Evolutionary conservation across 2,888 invertebrate species (phyloP).

Genomic region (Eupithecia insigniata): DNA sequence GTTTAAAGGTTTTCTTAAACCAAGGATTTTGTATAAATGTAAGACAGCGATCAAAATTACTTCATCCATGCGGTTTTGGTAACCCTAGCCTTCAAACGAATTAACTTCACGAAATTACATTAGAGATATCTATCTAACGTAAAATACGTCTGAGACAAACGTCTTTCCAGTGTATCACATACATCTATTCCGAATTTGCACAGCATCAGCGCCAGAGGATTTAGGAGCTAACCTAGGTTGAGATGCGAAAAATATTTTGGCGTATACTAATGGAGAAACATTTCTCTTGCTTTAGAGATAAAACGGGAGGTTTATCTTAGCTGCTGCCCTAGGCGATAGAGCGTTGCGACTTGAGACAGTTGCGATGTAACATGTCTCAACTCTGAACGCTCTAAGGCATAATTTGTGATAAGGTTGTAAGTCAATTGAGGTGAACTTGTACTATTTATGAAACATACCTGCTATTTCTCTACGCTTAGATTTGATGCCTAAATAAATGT

Average conservation of each 20-base stretch:
- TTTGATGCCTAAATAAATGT: neutral
- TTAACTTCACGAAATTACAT: slow-evolving; percentile 1
- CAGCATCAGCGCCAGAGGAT: slow-evolving; percentile 30
- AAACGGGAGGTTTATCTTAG: slow-evolving; percentile 41
- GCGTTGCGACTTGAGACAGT: neutral
- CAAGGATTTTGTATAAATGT: neutral
- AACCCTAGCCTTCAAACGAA: neutral
- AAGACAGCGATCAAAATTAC: neutral
- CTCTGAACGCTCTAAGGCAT: neutral
- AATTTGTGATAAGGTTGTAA: neutral
- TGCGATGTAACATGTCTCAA: neutral
- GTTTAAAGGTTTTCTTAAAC: neutral
- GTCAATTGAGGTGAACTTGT: neutral
- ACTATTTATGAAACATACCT: neutral
- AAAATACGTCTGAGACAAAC: slow-evolving; percentile 18
- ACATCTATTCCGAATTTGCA: slow-evolving; percentile 30
- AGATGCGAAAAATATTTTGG: slow-evolving; percentile 42
- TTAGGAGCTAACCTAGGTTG: slow-evolving; percentile 34
- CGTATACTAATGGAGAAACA: slow-evolving; percentile 43
- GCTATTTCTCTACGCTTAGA: neutral
- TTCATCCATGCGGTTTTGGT: neutral
- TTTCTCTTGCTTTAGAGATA: slow-evolving; percentile 45
- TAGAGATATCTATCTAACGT: neutral
- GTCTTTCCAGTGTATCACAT: slow-evolving; percentile 21
- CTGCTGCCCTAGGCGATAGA: slow-evolving; percentile 16